These are phyloP conservation scores for Papilio polyxenes DNA, from an alignment of 1,140 invertebrate species.

Conservation along the genomic window DNA sequence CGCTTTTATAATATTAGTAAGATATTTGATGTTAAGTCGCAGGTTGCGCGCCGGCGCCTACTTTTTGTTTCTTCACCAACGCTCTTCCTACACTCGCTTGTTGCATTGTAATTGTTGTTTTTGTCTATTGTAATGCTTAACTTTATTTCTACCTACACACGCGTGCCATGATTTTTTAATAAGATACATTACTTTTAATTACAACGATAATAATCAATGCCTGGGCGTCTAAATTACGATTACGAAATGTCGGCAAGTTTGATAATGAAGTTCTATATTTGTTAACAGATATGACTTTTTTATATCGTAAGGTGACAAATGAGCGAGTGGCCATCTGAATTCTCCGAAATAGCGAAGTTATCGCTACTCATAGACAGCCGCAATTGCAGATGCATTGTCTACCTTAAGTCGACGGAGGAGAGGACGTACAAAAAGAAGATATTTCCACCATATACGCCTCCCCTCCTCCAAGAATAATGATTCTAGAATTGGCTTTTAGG, in stretches of 20 bases:
- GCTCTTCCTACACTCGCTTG: not conserved
- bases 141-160: not conserved
- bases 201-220: not conserved
- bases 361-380: too few relatives aligned
- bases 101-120: not conserved
- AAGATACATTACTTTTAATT: conserved; percentile 10
- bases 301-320: too few relatives aligned
- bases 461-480: too few relatives aligned
- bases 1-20: not conserved
- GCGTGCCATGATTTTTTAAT: not conserved
- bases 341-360: too few relatives aligned
- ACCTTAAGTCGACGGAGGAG: too few relatives aligned
- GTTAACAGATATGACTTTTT: not conserved
- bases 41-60: conserved; percentile 14
- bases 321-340: too few relatives aligned
- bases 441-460: too few relatives aligned
- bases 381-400: too few relatives aligned
- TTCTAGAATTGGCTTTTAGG: too few relatives aligned
- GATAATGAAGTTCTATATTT: not conserved
- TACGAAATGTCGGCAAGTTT: not conserved
- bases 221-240: not conserved
- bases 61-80: conserved; percentile 12
- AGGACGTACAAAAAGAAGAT: too few relatives aligned
- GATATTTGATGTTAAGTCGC: not conserved
- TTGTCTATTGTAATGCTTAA: conserved; percentile 2